Evolutionary conservation across 2,888 invertebrate genomes (phyloP), one percentile per base, ranked within the genome.

Genomic region (Acanthopleura granulata): DNA sequence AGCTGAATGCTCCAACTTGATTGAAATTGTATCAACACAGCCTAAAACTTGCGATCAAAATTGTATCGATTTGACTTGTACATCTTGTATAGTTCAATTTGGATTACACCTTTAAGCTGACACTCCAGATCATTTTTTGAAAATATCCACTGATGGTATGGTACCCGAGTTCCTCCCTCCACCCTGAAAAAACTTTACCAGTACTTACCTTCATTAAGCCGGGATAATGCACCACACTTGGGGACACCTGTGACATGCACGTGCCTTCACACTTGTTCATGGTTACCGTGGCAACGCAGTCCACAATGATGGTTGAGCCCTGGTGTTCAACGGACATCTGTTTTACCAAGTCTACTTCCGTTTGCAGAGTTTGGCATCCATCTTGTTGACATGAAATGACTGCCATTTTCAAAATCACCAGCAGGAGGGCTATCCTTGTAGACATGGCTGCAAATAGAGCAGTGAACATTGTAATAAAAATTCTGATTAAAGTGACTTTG

Each of bases 181-280:
- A n/a, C n/a, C n/a, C n/a, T n/a, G n/a, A n/a, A n/a, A 40, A 40
- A 40, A 40, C 9, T 6, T 40, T 40, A 40, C 40, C 9, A 40
- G 9, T 40, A 9, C 40, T 75, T 77, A 85, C 85, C 82, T 81
- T 82, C 69, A 78, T 80, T 51, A 83, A 83, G 3, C 85, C 85
- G 1, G 81, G 78, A 61, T 78, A 80, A 12, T 75, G 78, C 0
- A 74, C 75, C n/a, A 84, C 84, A 69, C 83, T 84, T 0, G 85
- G 85, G 0, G 82, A 78, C 72, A 97, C 96, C 91, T 96, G 96
- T 80, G 97, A 97, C 82, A 93, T 94, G 89, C 97, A 97, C 80
- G 95, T 94, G 30, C 97, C 97, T 90, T 97, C 97, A 88, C 97
- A 97, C 92, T 97, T 97, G 88, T 95, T 97, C 0, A 97, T 96